These are phyloP conservation scores for Xiphias gladius DNA, from an alignment of 2,113 vertebrate genomes.

Conservation along the genomic window DNA sequence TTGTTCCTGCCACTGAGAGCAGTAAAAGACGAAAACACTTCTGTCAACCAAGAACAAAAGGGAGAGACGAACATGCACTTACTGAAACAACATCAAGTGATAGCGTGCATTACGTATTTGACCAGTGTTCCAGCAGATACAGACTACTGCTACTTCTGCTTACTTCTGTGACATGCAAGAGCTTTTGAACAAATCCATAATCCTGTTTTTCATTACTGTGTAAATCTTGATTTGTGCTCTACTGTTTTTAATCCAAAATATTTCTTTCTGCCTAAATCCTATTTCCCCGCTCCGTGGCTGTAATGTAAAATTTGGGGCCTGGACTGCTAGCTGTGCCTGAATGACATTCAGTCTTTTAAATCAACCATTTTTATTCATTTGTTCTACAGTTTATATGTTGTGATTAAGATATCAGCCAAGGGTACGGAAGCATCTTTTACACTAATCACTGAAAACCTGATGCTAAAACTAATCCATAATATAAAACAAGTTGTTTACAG, in stretches of 20 bases:
- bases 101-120: constrained; percentile 15
- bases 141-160: constrained; percentile 34
- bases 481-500: constrained; percentile 55
- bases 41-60: background rate
- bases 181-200: constrained; percentile 68
- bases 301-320: constrained; percentile 36
- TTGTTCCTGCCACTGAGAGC: background rate
- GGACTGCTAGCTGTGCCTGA: constrained; percentile 23
- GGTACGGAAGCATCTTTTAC: constrained; percentile 29
- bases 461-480: constrained; percentile 54
- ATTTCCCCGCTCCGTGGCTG: constrained; percentile 55
- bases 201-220: constrained; percentile 75
- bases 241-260: constrained; percentile 71
- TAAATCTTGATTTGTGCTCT: constrained; percentile 72
- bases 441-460: constrained; percentile 35
- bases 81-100: constrained; percentile 31
- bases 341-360: constrained; percentile 40
- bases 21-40: constrained; percentile 5
- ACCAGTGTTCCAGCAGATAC: constrained; percentile 42
- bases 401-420: constrained; percentile 31
- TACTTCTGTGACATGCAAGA: constrained; percentile 50
- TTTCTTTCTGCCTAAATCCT: constrained; percentile 63
- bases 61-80: background rate
- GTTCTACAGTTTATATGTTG: constrained; percentile 18
- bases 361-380: constrained; percentile 41